Base-by-base conservation (phyloP, 2,888 invertebrate species). In the Ochropleura plecta region DNA sequence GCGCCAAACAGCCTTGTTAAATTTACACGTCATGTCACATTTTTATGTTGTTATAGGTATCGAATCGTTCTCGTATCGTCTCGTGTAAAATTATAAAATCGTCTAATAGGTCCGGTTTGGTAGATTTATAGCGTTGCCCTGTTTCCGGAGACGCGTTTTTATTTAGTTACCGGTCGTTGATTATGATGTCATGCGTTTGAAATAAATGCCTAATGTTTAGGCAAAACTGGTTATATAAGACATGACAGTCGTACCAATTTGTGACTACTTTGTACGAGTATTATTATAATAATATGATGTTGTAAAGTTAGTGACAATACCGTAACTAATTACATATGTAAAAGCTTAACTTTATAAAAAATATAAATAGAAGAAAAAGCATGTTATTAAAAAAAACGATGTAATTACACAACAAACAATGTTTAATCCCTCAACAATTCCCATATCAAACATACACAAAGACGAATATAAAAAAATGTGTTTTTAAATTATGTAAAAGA, bases 141-240 rank as follows among this genome's bases (percentile, higher is more conserved):
- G 73, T 85, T 84, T 85, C 84, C 83, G 84, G 86, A 73, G 79
- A 53, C 79, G 59, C 53, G 70, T 82, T 84, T 85, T 84, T 84
- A 83, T 83, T 60, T 74, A 64, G 68, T 73, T 84, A 85, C 79
- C 76, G 76, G 84, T 79, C 72, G 51, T 30, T n/a, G 42, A 73
- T 71, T 70, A 76, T 84, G 85, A 84, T 83, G 83, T 85, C 86
- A 84, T 85, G 12, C 55, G 44, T 46, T 71, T 46, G 48, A 76
- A 49, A 70, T 76, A 81, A 73, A 84, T 81, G 70, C 59, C 64
- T 70, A 68, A 76, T 42, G 70, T 70, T 75, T 57, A 62, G 53
- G n/a, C 68, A 53, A 42, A 84, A 73, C 59, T 42, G 12, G 40
- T 63, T 73, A 49, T 55, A 42, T 16, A 59, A 66, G 44, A 80